phyloP scores from a whole-genome alignment of 2,797 vertebrate species.

The Carcharodon carcharias region DNA sequence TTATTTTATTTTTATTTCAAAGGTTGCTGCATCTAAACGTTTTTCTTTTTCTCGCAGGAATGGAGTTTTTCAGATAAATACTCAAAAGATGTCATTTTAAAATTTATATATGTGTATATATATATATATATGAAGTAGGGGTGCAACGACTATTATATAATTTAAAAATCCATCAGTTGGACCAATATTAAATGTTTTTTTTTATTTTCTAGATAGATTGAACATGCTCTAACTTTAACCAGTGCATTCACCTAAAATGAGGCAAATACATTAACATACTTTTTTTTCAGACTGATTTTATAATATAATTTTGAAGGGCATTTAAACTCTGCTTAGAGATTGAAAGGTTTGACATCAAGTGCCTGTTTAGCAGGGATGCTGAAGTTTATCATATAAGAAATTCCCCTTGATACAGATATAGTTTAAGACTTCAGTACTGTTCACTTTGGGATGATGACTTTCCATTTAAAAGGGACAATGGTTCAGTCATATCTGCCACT shows the following conservation, averaged over 20 bases:
- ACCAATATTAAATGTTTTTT: background rate
- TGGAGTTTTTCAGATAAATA: conserved; percentile 23
- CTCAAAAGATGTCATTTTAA: background rate
- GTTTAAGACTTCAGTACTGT: background rate
- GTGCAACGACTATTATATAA: background rate
- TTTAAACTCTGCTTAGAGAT: background rate
- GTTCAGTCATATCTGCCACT: background rate
- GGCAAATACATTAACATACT: background rate
- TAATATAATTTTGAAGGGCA: background rate
- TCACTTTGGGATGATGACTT: background rate
- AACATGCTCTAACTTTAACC: background rate
- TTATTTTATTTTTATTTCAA: conserved; percentile 23
- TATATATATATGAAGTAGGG: background rate
- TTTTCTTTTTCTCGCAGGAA: conserved; percentile 30
- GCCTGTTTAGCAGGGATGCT: background rate
- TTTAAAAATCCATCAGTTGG: background rate
- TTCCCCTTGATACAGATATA: background rate
- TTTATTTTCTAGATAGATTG: background rate
- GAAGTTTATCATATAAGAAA: background rate
- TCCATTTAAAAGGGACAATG: background rate
- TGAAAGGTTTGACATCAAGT: background rate
- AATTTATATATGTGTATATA: background rate
- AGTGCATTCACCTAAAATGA: background rate
- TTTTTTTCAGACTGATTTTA: conserved; percentile 9
- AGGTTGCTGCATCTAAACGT: conserved; percentile 17